Conservation (phyloP, 2,888 invertebrate species). For the Fragum fragum region DNA sequence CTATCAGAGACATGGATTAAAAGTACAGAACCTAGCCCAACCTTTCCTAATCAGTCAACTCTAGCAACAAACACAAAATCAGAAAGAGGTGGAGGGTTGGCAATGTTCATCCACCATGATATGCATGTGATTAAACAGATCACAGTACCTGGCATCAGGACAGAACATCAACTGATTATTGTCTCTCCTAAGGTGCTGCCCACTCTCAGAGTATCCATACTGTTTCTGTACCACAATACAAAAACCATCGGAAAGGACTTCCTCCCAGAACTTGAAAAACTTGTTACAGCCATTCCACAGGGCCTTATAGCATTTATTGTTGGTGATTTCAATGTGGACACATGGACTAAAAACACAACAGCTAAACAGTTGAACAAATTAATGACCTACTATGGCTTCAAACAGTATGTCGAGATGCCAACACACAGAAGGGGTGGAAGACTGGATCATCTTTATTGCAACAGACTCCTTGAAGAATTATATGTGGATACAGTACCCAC, state of each 20-base stretch:
- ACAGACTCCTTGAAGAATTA: background rate
- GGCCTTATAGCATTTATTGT: conserved; percentile 37
- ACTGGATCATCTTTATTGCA: conserved; percentile 40
- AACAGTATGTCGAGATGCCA: background rate
- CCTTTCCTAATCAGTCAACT: background rate
- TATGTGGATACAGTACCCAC: conserved; percentile 39
- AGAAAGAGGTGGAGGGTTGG: background rate
- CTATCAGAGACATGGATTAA: conserved; percentile 45
- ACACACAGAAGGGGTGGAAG: conserved; percentile 37
- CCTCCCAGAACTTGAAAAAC: conserved; percentile 36
- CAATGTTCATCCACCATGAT: background rate
- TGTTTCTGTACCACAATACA: conserved; percentile 44
- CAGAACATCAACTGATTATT: conserved; percentile 13
- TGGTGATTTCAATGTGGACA: conserved; percentile 41
- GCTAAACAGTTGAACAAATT: background rate
- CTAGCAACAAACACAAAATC: background rate
- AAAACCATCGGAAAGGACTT: conserved; percentile 24
- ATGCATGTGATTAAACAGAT: background rate
- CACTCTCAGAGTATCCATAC: background rate
- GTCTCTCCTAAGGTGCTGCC: background rate
- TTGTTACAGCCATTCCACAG: conserved; percentile 19
- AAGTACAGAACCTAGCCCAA: conserved; percentile 12
- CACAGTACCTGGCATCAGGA: background rate
- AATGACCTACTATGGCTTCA: conserved; percentile 12
- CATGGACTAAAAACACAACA: too few relatives aligned